Evolutionary conservation across 2,797 vertebrate species (phyloP).

Genomic region (Microctenopoma steveboyesi): DNA sequence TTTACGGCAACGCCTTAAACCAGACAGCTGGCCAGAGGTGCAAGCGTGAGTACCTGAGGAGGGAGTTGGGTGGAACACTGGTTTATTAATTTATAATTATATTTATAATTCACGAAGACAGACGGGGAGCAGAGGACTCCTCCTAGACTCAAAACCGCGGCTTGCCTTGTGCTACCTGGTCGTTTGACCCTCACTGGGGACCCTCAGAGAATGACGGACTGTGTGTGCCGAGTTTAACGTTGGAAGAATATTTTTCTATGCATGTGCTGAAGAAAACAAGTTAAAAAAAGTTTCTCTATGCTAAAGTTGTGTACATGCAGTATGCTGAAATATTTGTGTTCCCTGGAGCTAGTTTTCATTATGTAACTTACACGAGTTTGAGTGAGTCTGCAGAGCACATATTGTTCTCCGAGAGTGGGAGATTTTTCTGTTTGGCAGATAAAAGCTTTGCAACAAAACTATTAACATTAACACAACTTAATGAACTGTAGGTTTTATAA

Average conservation of each 20-base stretch:
- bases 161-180: background rate
- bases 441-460: background rate
- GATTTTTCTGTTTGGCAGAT: background rate
- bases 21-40: slow-evolving; percentile 79
- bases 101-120: background rate
- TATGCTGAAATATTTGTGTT: background rate
- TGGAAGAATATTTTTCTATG: background rate
- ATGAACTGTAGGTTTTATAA: background rate
- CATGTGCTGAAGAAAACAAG: background rate
- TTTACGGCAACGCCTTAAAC: slow-evolving; percentile 85
- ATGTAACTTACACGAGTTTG: background rate
- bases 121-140: background rate
- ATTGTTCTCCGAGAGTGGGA: background rate
- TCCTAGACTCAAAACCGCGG: background rate
- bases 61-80: background rate
- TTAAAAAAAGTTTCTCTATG: background rate
- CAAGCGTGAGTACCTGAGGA: slow-evolving; percentile 79
- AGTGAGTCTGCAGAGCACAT: background rate
- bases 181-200: background rate
- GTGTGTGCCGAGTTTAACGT: background rate
- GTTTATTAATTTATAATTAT: background rate
- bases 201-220: background rate
- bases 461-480: background rate
- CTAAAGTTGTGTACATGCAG: background rate
- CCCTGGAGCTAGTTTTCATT: background rate